These are phyloP conservation scores for Crocallis elinguaria DNA, from an alignment of 2,888 invertebrate genomes.

Conservation along the genomic window DNA sequence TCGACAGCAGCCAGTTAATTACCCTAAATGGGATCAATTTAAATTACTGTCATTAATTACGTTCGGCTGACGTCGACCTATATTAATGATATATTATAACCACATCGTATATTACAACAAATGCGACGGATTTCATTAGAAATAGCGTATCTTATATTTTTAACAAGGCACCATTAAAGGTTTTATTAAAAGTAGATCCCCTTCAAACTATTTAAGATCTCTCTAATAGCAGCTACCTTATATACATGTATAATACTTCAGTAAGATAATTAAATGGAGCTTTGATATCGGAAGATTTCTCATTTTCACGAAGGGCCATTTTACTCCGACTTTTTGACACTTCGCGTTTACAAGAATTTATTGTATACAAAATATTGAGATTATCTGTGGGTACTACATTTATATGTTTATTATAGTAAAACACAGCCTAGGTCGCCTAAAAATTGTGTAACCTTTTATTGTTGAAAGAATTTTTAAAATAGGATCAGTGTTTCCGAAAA, in stretches of 20 bases:
- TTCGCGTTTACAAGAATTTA: no score
- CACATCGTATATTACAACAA: neutral
- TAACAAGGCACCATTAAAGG: neutral
- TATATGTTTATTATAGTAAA: no score
- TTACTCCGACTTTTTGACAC: neutral
- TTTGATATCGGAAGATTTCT: neutral
- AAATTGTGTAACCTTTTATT: no score
- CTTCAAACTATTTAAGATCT: neutral
- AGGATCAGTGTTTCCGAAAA: no score
- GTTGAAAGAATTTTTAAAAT: no score
- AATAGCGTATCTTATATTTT: neutral
- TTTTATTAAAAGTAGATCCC: neutral
- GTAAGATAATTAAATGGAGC: neutral
- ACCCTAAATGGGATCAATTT: slow-evolving; percentile 30
- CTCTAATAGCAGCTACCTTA: neutral
- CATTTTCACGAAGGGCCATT: neutral
- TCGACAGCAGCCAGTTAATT: slow-evolving; percentile 30
- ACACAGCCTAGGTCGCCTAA: no score
- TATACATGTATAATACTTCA: no score
- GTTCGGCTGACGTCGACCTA: neutral
- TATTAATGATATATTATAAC: no score
- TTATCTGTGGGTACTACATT: no score
- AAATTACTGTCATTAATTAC: slow-evolving; percentile 13
- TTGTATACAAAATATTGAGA: no score
- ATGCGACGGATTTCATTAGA: neutral